A percentile compares a stretch with the other conserved stretches of the same genome.
Conservation (phyloP, 1,140 invertebrate genomes). For the Panulirus ornatus region DNA sequence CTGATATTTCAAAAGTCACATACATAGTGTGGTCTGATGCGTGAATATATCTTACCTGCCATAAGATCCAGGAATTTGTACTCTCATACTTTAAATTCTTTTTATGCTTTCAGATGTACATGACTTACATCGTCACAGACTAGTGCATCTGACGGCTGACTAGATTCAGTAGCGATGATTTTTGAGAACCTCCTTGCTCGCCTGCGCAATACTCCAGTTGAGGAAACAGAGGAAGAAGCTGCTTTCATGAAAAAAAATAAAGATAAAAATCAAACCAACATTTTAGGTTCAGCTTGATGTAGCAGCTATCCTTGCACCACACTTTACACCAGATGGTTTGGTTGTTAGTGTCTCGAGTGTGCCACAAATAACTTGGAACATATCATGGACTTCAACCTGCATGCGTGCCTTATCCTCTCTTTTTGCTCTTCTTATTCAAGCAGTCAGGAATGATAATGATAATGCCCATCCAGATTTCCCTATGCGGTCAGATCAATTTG, state of each 20-base stretch:
- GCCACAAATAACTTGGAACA: constrained; percentile 92
- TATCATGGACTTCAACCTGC: constrained; percentile 99
- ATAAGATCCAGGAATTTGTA: too few species aligned
- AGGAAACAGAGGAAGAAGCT: constrained; percentile 90
- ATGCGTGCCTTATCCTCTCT: constrained; percentile 95
- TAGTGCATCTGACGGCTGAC: too few species aligned
- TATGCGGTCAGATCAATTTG: constrained; percentile 93
- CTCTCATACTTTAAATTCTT: too few species aligned
- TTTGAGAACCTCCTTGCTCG: constrained; percentile 96
- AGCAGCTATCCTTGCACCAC: constrained; percentile 89
- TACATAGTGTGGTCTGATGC: too few species aligned
- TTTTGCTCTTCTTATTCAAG: constrained; percentile 98
- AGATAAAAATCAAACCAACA: constrained; percentile 86
- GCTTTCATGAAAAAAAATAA: constrained; percentile 77
- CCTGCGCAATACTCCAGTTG: constrained; percentile 92
- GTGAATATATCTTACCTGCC: too few species aligned
- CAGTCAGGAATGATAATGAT: constrained; percentile 93
- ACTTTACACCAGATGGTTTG: constrained; percentile 94
- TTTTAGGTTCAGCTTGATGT: constrained; percentile 94
- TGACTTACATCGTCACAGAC: too few species aligned
- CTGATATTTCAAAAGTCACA: too few species aligned
- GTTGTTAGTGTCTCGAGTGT: constrained; percentile 94
- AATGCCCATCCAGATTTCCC: constrained; percentile 96
- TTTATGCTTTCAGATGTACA: too few species aligned
- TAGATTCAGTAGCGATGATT: constrained; percentile 99